Evolutionary conservation across 2,888 invertebrate species (phyloP).

Genomic region (Acronicta psi): DNA sequence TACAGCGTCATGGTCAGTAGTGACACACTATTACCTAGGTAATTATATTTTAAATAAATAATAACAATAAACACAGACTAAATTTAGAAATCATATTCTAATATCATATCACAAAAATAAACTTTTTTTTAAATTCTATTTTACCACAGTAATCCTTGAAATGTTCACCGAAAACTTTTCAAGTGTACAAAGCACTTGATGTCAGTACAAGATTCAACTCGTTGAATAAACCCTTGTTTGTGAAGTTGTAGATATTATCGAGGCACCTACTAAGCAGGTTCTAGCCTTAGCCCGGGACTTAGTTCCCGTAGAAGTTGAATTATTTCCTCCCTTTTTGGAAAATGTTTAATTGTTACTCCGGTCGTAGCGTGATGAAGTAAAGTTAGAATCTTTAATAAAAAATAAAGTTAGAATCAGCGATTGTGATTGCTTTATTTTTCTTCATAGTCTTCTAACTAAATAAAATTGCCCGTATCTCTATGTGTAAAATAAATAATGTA

Average conservation of each 20-base stretch:
- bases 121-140: not conserved
- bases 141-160: not conserved
- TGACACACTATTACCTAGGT: too few relatives aligned
- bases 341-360: too few relatives aligned
- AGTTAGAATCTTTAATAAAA: too few relatives aligned
- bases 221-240: conserved; percentile 2
- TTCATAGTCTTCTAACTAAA: not conserved
- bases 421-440: not conserved
- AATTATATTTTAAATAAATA: too few relatives aligned
- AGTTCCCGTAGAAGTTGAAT: too few relatives aligned
- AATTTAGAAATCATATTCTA: too few relatives aligned
- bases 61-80: too few relatives aligned
- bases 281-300: too few relatives aligned
- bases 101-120: too few relatives aligned
- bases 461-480: conserved; percentile 1
- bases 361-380: too few relatives aligned
- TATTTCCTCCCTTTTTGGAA: too few relatives aligned
- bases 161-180: conserved; percentile 3
- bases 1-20: too few relatives aligned
- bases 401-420: not conserved
- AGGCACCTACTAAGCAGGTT: not conserved
- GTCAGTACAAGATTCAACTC: conserved; percentile 27
- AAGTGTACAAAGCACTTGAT: conserved; percentile 7
- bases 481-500: conserved; percentile 10
- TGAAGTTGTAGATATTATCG: not conserved